Evolutionary conservation across 2,113 vertebrate genomes (phyloP).

Genomic region (Plecotus auritus): DNA sequence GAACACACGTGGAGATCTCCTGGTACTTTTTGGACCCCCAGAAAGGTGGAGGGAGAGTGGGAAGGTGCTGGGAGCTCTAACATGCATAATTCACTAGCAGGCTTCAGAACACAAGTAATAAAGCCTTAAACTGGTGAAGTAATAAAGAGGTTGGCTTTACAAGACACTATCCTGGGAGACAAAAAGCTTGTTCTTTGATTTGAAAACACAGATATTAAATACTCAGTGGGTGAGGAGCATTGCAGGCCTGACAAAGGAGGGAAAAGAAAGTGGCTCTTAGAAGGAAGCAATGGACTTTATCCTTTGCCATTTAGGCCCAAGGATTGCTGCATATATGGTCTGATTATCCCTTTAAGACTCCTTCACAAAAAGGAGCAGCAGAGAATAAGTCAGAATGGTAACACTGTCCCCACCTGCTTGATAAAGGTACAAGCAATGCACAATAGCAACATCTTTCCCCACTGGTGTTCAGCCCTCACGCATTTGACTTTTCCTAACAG

Average conservation of each 20-base stretch:
- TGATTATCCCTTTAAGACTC: neutral
- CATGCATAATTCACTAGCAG: constrained; percentile 63
- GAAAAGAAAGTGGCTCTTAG: constrained; percentile 56
- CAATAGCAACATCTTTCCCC: neutral
- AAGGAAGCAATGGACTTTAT: constrained; percentile 65
- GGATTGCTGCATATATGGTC: constrained; percentile 39
- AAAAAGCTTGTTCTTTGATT: constrained; percentile 64
- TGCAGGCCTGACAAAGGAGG: constrained; percentile 61
- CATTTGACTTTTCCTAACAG: neutral
- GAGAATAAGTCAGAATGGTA: constrained; percentile 46
- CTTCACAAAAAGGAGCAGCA: neutral
- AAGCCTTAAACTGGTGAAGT: constrained; percentile 67
- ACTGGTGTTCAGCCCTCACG: rapidly evolving
- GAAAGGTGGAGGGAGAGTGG: constrained; percentile 36
- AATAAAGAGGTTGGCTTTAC: constrained; percentile 68
- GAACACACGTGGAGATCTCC: constrained; percentile 51
- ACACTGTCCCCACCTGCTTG: constrained; percentile 32
- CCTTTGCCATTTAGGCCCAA: constrained; percentile 66
- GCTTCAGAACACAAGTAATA: constrained; percentile 69
- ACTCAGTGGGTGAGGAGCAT: constrained; percentile 61
- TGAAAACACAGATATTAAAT: constrained; percentile 71
- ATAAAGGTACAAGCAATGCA: neutral
- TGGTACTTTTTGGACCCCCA: constrained; percentile 21
- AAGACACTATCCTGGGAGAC: constrained; percentile 65
- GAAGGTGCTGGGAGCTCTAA: neutral